These are phyloP conservation scores for Pangasius macronema DNA, from an alignment of 2,797 vertebrate species.

Conservation along the genomic window DNA sequence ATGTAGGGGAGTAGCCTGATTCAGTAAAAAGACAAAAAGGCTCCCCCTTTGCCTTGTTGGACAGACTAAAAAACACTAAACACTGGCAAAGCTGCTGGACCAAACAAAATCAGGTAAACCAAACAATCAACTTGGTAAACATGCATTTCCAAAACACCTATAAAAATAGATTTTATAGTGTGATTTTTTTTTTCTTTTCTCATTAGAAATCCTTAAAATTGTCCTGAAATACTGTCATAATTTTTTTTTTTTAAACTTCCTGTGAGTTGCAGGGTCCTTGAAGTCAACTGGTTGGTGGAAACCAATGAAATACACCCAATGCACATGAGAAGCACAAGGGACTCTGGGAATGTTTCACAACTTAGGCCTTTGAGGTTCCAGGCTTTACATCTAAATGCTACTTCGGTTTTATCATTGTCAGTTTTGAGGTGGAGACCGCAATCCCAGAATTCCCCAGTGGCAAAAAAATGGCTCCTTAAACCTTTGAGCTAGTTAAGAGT, in stretches of 20 bases:
- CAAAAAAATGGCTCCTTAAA: slow-evolving; percentile 95
- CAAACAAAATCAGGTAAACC: slow-evolving; percentile 68
- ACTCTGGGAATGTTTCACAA: slow-evolving; percentile 95
- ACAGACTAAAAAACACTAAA: slow-evolving; percentile 71
- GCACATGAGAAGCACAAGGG: slow-evolving; percentile 91
- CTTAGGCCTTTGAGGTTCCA: slow-evolving; percentile 82
- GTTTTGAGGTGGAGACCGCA: slow-evolving; percentile 79
- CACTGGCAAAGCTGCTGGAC: slow-evolving; percentile 67
- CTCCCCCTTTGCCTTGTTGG: slow-evolving; percentile 63
- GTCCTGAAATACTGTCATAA: slow-evolving; percentile 74
- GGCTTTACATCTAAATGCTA: slow-evolving; percentile 83
- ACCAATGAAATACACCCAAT: slow-evolving; percentile 99
- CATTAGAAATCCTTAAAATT: slow-evolving; percentile 83
- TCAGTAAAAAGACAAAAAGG: slow-evolving; percentile 61
- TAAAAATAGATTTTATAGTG: slow-evolving; percentile 87
- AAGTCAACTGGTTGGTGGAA: slow-evolving; percentile 82
- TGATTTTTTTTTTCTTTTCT: slow-evolving; percentile 82
- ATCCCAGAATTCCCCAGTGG: slow-evolving; percentile 93
- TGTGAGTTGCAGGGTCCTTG: slow-evolving; percentile 73
- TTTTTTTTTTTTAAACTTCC: slow-evolving; percentile 59
- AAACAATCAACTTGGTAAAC: slow-evolving; percentile 77
- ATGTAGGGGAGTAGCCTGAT: slow-evolving; percentile 64
- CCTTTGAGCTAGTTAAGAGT: slow-evolving; percentile 99
- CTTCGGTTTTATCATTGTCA: slow-evolving; percentile 73
- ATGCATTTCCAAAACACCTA: slow-evolving; percentile 85